These are phyloP conservation scores for Drosophila santomea DNA, from an alignment of 1,140 invertebrate genomes.

Conservation along the genomic window DNA sequence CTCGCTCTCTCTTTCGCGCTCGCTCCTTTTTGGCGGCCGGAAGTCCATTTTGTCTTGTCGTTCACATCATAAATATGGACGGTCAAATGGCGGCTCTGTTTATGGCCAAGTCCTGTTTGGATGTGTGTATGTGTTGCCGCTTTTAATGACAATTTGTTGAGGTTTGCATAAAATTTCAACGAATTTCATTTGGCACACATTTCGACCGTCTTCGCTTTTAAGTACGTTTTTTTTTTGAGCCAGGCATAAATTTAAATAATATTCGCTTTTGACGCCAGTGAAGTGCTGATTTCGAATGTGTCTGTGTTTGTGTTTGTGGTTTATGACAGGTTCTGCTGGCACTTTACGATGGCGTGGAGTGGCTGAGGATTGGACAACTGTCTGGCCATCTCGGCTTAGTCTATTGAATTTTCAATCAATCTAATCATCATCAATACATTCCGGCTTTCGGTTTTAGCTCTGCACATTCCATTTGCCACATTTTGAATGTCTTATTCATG, in stretches of 20 bases:
- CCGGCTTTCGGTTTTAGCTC: not conserved
- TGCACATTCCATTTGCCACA: conserved; percentile 17
- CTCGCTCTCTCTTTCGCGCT: not conserved
- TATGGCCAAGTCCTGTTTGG: conserved; percentile 57
- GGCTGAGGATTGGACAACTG: conserved; percentile 13
- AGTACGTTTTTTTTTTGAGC: conserved; percentile 12
- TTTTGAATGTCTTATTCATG: conserved; percentile 43
- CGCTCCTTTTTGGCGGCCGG: conserved; percentile 32
- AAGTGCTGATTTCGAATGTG: conserved; percentile 19
- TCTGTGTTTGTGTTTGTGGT: conserved; percentile 30
- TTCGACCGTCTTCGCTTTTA: conserved; percentile 22
- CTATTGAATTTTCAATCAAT: conserved; percentile 48
- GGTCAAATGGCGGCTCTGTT: conserved; percentile 69
- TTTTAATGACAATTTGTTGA: conserved; percentile 82
- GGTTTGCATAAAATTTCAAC: conserved; percentile 73
- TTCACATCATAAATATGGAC: conserved; percentile 81
- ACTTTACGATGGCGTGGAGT: conserved; percentile 14
- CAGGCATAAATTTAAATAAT: conserved; percentile 77
- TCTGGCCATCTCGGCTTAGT: conserved; percentile 10
- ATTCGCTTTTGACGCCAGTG: conserved; percentile 53
- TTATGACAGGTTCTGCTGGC: conserved; percentile 24
- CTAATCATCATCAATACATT: conserved; percentile 31
- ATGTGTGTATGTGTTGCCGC: conserved; percentile 42
- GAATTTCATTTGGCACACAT: conserved; percentile 75
- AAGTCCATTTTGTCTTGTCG: conserved; percentile 83